A percentile compares a stretch with the other conserved stretches of the same genome.
Evolutionary conservation across 2,888 invertebrate species (phyloP).

Genomic region (Oscheius sp.): DNA sequence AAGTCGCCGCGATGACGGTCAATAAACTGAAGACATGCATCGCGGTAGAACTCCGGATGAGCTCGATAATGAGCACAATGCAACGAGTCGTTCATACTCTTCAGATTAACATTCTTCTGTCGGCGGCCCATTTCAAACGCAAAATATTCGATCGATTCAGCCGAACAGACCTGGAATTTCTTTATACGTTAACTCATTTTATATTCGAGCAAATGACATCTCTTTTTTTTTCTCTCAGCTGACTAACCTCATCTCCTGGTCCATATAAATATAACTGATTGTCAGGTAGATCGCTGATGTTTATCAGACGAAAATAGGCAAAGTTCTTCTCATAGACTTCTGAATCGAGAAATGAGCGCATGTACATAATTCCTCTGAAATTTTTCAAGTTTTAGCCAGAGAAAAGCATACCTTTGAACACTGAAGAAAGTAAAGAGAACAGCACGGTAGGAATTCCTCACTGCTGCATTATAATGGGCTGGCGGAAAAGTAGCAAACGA

Average conservation of each 20-base stretch:
- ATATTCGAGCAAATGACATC: not conserved
- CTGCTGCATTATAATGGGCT: constrained; percentile 44
- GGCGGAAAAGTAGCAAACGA: constrained; percentile 63
- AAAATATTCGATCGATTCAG: constrained; percentile 48
- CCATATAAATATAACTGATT: constrained; percentile 77
- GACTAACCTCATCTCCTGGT: constrained; percentile 43
- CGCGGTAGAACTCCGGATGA: constrained; percentile 73
- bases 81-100: constrained; percentile 77
- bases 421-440: constrained; percentile 59
- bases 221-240: not conserved
- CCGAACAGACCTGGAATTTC: constrained; percentile 45
- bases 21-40: constrained; percentile 49
- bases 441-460: constrained; percentile 53
- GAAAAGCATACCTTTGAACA: constrained; percentile 41
- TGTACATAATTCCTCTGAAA: constrained; percentile 54
- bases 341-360: constrained; percentile 56
- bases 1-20: not conserved
- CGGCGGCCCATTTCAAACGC: constrained; percentile 36
- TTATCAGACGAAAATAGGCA: constrained; percentile 63
- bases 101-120: constrained; percentile 34
- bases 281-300: constrained; percentile 58
- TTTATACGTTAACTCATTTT: not conserved
- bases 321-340: constrained; percentile 60
- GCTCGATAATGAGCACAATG: constrained; percentile 80
- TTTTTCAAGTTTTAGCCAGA: not conserved